Conservation (phyloP, 2,888 invertebrate genomes). For the Ceraclea dissimilis region DNA sequence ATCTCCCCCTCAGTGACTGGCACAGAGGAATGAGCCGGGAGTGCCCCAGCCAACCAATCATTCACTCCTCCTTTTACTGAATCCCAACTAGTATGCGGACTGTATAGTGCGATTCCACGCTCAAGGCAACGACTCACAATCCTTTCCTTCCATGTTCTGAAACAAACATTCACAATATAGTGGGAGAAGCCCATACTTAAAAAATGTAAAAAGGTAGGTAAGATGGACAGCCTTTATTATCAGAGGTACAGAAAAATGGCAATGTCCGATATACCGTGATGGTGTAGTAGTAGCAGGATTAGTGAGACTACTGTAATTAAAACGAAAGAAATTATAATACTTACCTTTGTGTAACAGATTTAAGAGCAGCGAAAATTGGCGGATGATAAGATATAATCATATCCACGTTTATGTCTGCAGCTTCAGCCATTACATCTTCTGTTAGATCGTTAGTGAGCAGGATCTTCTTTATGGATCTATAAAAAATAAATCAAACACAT, state of each 20-base stretch:
- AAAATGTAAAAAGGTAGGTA: not conserved
- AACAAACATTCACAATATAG: not conserved
- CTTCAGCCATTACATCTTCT: slow-evolving; percentile 78
- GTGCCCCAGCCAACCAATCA: slow-evolving; percentile 81
- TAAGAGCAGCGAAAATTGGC: slow-evolving; percentile 83
- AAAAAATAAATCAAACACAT: slow-evolving; percentile 2
- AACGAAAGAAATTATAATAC: slow-evolving; percentile 7
- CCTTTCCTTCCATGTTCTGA: slow-evolving; percentile 70
- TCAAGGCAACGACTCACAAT: slow-evolving; percentile 73
- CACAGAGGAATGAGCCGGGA: slow-evolving; percentile 38
- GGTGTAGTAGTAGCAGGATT: too few species aligned
- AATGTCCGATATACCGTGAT: too few species aligned
- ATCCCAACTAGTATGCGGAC: slow-evolving; percentile 92
- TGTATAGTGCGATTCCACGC: slow-evolving; percentile 80
- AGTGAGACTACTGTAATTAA: too few species aligned
- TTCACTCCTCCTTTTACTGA: slow-evolving; percentile 77
- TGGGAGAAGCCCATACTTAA: not conserved
- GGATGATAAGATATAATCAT: slow-evolving; percentile 93
- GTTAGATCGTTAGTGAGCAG: slow-evolving; percentile 90
- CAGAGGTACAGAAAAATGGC: too few species aligned
- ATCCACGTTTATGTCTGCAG: slow-evolving; percentile 57
- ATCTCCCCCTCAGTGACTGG: slow-evolving; percentile 38
- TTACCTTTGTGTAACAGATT: slow-evolving; percentile 71
- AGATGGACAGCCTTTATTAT: too few species aligned
- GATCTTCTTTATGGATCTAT: slow-evolving; percentile 51